These are phyloP conservation scores for Odontomyia ornata DNA, from an alignment of 2,888 invertebrate species.

Conservation along the genomic window DNA sequence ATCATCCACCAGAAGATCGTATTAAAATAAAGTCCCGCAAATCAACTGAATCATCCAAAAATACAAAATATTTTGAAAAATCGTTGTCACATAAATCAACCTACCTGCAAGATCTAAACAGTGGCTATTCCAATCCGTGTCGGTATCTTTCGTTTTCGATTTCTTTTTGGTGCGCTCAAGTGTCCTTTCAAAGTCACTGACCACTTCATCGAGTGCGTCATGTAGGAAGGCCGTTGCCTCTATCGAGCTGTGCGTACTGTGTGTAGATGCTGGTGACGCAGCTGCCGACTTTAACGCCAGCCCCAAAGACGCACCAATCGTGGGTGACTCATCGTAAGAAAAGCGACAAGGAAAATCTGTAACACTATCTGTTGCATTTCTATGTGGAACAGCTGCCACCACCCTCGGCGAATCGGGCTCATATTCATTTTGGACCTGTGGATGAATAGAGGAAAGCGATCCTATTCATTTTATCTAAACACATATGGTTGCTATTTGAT, in stretches of 20 bases:
- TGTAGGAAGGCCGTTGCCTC: slow-evolving; percentile 62
- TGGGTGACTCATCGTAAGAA: slow-evolving; percentile 59
- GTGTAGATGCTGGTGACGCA: slow-evolving; percentile 50
- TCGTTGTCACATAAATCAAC: background rate
- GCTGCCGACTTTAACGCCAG: slow-evolving; percentile 42
- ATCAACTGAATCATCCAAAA: too few relatives aligned
- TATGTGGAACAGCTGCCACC: slow-evolving; percentile 40
- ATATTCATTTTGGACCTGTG: slow-evolving; percentile 59
- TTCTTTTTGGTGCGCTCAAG: slow-evolving; percentile 67
- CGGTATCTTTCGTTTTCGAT: slow-evolving; percentile 44
- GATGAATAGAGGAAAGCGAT: slow-evolving; percentile 18
- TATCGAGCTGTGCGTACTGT: slow-evolving; percentile 58
- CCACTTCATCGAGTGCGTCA: slow-evolving; percentile 69
- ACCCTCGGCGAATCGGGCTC: slow-evolving; percentile 61
- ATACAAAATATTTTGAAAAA: too few relatives aligned
- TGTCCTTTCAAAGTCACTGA: slow-evolving; percentile 76
- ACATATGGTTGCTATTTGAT: too few relatives aligned
- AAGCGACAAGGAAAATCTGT: slow-evolving; percentile 54
- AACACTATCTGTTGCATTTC: slow-evolving; percentile 46
- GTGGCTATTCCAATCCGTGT: slow-evolving; percentile 49
- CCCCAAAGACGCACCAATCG: slow-evolving; percentile 44
- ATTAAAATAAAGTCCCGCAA: too few relatives aligned
- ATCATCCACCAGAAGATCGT: too few relatives aligned
- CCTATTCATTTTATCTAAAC: too few relatives aligned
- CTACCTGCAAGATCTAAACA: slow-evolving; percentile 42